phyloP scores from a whole-genome alignment of 1,140 invertebrate species.

The honey bee (Apis mellifera) region DNA sequence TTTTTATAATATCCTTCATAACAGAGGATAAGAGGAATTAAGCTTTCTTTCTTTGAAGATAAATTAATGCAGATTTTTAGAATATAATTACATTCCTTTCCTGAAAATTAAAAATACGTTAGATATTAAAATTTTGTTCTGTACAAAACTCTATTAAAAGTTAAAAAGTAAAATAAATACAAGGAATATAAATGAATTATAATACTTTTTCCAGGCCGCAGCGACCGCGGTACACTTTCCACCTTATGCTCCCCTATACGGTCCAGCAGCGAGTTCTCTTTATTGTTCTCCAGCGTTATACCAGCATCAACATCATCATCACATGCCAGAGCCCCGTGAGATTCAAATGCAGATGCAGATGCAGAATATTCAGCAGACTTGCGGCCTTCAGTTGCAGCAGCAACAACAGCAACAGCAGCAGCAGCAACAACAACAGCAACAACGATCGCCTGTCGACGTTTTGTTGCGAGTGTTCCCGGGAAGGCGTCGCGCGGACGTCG shows the following conservation, averaged over 20 bases:
- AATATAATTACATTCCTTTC: too few relatives aligned
- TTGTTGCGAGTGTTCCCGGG: conserved; percentile 92
- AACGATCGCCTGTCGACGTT: conserved; percentile 88
- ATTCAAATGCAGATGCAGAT: conserved; percentile 79
- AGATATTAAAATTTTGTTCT: too few relatives aligned
- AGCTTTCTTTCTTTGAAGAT: too few relatives aligned
- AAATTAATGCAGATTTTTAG: background rate
- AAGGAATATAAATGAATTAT: background rate
- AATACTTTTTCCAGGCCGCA: conserved; percentile 65
- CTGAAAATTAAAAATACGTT: too few relatives aligned
- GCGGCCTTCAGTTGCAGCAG: conserved; percentile 75
- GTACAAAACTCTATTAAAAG: too few relatives aligned
- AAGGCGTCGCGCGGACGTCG: conserved; percentile 90
- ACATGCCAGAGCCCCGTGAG: conserved; percentile 74
- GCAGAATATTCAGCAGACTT: conserved; percentile 76
- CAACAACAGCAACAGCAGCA: conserved; percentile 78
- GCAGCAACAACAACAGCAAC: conserved; percentile 64
- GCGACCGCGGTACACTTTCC: conserved; percentile 76
- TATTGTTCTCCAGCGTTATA: conserved; percentile 80
- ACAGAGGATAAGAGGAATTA: too few relatives aligned
- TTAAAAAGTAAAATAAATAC: background rate
- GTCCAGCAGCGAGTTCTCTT: conserved; percentile 76
- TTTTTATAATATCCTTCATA: too few relatives aligned
- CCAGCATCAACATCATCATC: conserved; percentile 76
- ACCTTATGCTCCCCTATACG: conserved; percentile 76